Evolutionary conservation across 1,140 invertebrate species (phyloP), one percentile per base, ranked within the genome.

Genomic region (Ips nitidus): DNA sequence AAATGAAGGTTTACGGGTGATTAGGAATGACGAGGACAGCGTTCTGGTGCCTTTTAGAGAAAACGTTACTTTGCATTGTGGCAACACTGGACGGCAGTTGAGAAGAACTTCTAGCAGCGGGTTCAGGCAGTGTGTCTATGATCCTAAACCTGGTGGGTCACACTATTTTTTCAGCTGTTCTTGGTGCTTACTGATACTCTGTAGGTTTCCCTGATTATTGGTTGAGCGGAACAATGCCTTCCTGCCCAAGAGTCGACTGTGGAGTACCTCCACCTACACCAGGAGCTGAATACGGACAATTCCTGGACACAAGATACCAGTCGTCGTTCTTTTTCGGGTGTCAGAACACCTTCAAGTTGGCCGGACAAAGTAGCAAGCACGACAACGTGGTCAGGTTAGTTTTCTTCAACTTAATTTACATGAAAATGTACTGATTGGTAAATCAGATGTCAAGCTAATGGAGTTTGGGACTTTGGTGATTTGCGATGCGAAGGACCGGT

Each of bases 401-500:
- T 66, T 22, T 6, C 8, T 2, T 5, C 39, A 42, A 3, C 6
- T 5, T 59, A 41, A 59, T 42, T 42, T 39, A 6, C 1, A 55
- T 37, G 37, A 22, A 56, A 56, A 22, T 56, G 2, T 39, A 39
- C 38, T 3, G 22, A 22, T 22, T 22, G 22, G 22, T 22, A 6
- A 50, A 50, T 2, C 40, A 68, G 86, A 60, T 98, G 96, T 81
- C 91, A 93, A 83, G 89, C 89, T 1, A 95, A 95, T 79, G 94
- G 93, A 4, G 90, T 94, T 59, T 98, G 97, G 97, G 97, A 98
- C 82, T 97, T 98, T 81, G 96, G 96, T 5, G 94, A 98, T 81
- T 83, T 99, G 22, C 85, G 94, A 56, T 99, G 97, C 78, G 95
- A 98, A 84, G 95, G 95, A 65, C 94, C 95, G 37, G 94, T 97